These are phyloP conservation scores for Holotrichia oblita DNA, from an alignment of 1,140 invertebrate species.

Conservation along the genomic window DNA sequence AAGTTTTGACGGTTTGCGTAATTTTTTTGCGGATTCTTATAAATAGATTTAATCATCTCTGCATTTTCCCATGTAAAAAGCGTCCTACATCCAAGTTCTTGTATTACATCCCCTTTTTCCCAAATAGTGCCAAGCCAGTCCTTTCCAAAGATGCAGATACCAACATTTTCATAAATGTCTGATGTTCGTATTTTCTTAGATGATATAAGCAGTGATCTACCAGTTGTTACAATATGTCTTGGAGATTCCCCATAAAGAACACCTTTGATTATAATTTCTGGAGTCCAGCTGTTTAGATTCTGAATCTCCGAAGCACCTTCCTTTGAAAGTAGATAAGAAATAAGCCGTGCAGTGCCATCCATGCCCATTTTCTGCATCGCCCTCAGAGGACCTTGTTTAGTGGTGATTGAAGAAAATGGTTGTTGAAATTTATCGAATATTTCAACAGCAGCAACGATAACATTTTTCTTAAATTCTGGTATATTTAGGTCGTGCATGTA, in stretches of 20 bases:
- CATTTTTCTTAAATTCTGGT: not conserved
- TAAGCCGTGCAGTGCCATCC: not conserved
- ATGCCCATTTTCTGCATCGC: slow-evolving; percentile 31
- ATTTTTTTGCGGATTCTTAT: too few species aligned
- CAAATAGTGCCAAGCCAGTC: too few species aligned
- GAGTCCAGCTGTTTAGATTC: not conserved
- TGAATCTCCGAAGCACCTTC: not conserved
- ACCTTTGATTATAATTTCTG: slow-evolving; percentile 3
- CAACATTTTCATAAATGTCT: too few species aligned
- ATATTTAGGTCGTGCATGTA: not conserved
- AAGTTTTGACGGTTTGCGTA: too few species aligned
- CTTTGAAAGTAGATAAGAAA: not conserved
- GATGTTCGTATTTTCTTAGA: too few species aligned
- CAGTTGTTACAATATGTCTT: too few species aligned
- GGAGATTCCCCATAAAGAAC: not conserved
- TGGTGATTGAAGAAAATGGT: not conserved
- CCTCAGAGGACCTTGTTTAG: not conserved
- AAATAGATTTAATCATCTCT: too few species aligned
- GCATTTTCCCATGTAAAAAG: too few species aligned
- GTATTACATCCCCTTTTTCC: too few species aligned
- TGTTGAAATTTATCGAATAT: not conserved
- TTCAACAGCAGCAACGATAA: not conserved
- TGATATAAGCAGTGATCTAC: too few species aligned
- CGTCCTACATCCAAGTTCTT: too few species aligned
- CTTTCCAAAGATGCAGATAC: too few species aligned